These are phyloP conservation scores for Zeus faber DNA, from an alignment of 2,113 vertebrate species.

Conservation along the genomic window DNA sequence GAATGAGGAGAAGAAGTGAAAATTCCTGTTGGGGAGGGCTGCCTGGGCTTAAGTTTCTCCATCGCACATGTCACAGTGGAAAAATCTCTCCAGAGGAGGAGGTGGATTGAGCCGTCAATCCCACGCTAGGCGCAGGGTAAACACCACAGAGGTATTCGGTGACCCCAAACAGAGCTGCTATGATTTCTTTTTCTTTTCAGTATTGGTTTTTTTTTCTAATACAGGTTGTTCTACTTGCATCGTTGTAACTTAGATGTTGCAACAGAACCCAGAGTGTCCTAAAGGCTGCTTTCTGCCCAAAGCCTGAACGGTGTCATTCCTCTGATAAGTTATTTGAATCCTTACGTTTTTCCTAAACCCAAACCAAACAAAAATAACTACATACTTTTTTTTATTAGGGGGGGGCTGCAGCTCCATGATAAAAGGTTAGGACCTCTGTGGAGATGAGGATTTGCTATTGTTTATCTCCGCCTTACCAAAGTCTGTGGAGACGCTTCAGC, in stretches of 20 bases:
- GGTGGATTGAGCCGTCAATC: conserved; percentile 58
- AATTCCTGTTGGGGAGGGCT: conserved; percentile 68
- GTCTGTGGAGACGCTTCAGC: too few relatives aligned
- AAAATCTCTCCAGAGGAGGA: conserved; percentile 60
- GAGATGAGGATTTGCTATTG: neutral
- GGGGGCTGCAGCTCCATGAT: too few relatives aligned
- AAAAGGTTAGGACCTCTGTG: too few relatives aligned
- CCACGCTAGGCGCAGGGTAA: too few relatives aligned
- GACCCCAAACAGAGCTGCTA: conserved; percentile 50
- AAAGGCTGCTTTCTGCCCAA: too few relatives aligned
- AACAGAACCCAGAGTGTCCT: conserved; percentile 35
- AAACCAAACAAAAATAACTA: too few relatives aligned
- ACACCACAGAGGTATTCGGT: conserved; percentile 63
- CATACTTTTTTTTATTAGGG: too few relatives aligned
- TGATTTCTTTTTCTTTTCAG: too few relatives aligned
- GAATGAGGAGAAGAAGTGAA: conserved; percentile 62
- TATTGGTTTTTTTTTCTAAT: too few relatives aligned
- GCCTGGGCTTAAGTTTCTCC: conserved; percentile 63
- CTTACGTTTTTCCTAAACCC: too few relatives aligned
- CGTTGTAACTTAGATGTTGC: conserved; percentile 48
- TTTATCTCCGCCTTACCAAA: neutral
- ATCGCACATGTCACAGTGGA: conserved; percentile 56
- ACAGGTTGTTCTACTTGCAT: conserved; percentile 50
- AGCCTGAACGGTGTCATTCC: too few relatives aligned
- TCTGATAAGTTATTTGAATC: too few relatives aligned